These are phyloP conservation scores for Ethmia dodecea DNA, from an alignment of 2,888 invertebrate species.

Conservation along the genomic window DNA sequence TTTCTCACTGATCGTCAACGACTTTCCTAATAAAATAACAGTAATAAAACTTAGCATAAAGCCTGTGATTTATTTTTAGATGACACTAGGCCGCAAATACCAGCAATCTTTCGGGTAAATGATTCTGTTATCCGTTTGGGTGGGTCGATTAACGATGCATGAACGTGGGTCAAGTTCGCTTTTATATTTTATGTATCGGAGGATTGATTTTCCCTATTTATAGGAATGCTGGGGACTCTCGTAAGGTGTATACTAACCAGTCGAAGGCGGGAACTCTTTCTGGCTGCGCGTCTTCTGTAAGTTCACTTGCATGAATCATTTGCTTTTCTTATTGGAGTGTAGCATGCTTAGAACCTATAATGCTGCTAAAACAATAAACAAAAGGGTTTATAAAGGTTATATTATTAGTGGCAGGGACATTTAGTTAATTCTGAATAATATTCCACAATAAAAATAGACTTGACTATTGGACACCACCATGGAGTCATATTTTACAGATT, in stretches of 20 bases:
- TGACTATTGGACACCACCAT: too few relatives aligned
- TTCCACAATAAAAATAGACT: too few relatives aligned
- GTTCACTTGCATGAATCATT: too few relatives aligned
- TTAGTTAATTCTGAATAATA: too few relatives aligned
- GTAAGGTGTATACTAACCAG: conserved; percentile 71
- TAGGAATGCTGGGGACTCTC: conserved; percentile 74
- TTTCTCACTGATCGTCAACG: too few relatives aligned
- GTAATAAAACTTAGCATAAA: neutral
- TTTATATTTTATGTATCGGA: conserved; percentile 52
- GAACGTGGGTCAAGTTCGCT: conserved; percentile 38
- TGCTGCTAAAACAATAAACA: too few relatives aligned
- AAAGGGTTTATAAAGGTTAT: too few relatives aligned
- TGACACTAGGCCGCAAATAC: conserved; percentile 74
- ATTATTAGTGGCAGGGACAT: too few relatives aligned
- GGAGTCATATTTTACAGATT: too few relatives aligned
- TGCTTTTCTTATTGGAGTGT: too few relatives aligned
- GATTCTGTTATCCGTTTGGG: conserved; percentile 43
- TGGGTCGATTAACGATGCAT: conserved; percentile 58
- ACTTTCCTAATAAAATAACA: neutral
- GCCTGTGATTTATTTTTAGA: conserved; percentile 36
- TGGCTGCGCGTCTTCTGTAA: conserved; percentile 84
- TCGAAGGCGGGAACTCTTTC: conserved; percentile 82
- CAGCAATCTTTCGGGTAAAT: conserved; percentile 74
- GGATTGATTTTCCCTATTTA: conserved; percentile 74
- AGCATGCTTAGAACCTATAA: too few relatives aligned